Percentiles rank a stretch among this genome's conserved stretches.
Evolutionary conservation across 2,797 vertebrate genomes (phyloP).

Genomic region (Rhynchotus rufescens): DNA sequence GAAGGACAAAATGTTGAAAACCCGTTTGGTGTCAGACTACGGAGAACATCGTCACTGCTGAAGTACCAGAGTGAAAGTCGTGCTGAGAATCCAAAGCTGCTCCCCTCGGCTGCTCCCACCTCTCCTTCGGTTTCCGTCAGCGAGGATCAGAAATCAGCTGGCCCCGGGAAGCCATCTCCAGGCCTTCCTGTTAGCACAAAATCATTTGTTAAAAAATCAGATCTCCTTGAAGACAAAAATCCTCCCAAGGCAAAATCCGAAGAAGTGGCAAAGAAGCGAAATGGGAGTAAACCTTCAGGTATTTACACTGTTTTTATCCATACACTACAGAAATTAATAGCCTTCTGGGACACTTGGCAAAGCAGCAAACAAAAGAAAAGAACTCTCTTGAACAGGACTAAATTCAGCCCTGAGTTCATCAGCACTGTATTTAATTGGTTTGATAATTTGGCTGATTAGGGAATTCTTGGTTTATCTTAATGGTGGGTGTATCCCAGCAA

Average conservation of each 20-base stretch:
- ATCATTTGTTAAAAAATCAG: conserved; percentile 69
- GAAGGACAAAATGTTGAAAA: conserved; percentile 75
- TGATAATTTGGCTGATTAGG: conserved; percentile 1
- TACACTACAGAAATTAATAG: background rate
- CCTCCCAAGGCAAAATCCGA: conserved; percentile 48
- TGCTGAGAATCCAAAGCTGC: conserved; percentile 6
- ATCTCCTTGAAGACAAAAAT: conserved; percentile 72
- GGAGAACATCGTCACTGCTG: conserved; percentile 82
- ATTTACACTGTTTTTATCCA: conserved; percentile 8
- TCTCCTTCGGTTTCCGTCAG: background rate
- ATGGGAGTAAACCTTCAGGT: conserved; percentile 64
- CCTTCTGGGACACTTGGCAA: background rate
- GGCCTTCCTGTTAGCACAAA: conserved; percentile 32
- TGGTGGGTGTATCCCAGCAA: conserved; percentile 7
- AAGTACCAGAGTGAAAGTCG: conserved; percentile 79
- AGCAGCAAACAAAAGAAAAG: background rate
- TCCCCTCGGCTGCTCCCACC: background rate
- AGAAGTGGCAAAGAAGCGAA: conserved; percentile 45
- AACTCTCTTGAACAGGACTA: background rate
- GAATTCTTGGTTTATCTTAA: conserved; percentile 60
- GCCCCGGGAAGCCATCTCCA: background rate
- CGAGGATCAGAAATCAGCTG: conserved; percentile 1
- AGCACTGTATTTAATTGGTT: conserved; percentile 11
- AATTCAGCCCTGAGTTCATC: background rate
- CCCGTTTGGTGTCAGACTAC: conserved; percentile 87